Conservation (phyloP, 2,888 invertebrate genomes). For the Cryptops parisi region DNA sequence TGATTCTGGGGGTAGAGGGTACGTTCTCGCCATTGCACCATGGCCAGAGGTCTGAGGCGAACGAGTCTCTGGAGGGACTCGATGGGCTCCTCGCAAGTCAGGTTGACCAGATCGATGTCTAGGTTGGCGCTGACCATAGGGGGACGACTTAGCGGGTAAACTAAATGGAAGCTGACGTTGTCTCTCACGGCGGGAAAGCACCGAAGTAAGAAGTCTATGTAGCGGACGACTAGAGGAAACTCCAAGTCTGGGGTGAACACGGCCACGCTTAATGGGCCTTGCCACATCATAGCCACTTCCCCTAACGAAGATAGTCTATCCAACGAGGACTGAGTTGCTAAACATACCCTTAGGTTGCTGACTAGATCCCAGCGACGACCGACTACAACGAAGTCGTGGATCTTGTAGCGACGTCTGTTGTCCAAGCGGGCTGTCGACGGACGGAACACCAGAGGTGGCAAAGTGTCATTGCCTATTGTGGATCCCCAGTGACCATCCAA, state of each 20-base stretch:
- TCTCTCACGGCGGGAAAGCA: slow-evolving; percentile 59
- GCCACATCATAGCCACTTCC: slow-evolving; percentile 63
- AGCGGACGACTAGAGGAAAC: slow-evolving; percentile 52
- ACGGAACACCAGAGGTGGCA: background rate
- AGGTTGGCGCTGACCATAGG: slow-evolving; percentile 23
- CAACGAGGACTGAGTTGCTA: slow-evolving; percentile 74
- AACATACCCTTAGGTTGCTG: slow-evolving; percentile 19
- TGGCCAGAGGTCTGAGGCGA: slow-evolving; percentile 44
- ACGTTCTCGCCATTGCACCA: slow-evolving; percentile 54
- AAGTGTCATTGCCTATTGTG: background rate
- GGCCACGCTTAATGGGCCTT: slow-evolving; percentile 69
- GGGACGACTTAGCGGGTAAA: slow-evolving; percentile 47
- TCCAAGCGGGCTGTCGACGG: slow-evolving; percentile 36
- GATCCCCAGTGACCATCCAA: background rate
- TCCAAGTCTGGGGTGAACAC: slow-evolving; percentile 53
- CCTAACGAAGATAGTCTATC: slow-evolving; percentile 60
- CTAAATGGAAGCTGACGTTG: slow-evolving; percentile 58
- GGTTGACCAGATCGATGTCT: slow-evolving; percentile 11
- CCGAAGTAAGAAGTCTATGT: slow-evolving; percentile 51
- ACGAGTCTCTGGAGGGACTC: slow-evolving; percentile 44
- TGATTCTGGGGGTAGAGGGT: slow-evolving; percentile 81
- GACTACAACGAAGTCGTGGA: slow-evolving; percentile 34
- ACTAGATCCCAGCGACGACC: slow-evolving; percentile 11
- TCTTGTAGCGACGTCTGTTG: slow-evolving; percentile 50
- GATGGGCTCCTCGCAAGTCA: slow-evolving; percentile 49